phyloP scores from a whole-genome alignment of 2,888 invertebrate genomes.

The Vanessa cardui region DNA sequence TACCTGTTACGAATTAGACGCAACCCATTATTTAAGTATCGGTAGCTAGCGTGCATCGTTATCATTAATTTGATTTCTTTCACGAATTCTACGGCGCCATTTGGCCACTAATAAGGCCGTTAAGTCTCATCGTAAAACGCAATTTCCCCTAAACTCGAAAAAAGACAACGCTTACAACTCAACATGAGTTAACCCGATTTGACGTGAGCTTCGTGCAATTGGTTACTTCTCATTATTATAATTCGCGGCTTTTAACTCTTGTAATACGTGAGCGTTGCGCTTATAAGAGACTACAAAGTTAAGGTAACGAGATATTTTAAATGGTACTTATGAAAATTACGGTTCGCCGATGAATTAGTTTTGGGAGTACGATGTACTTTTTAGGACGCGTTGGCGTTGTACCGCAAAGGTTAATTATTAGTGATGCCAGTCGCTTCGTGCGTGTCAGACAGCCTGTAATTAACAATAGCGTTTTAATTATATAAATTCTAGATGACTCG shows the following conservation, averaged over 20 bases:
- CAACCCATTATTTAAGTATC: conserved; percentile 78
- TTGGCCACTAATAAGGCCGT: conserved; percentile 71
- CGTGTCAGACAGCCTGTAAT: conserved; percentile 30
- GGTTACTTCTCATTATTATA: conserved; percentile 76
- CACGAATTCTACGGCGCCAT: conserved; percentile 70
- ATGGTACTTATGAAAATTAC: conserved; percentile 53
- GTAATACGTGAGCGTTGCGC: conserved; percentile 48
- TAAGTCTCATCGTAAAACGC: conserved; percentile 63
- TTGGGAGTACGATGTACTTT: conserved; percentile 31
- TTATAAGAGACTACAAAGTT: conserved; percentile 24
- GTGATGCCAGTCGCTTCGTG: conserved; percentile 37
- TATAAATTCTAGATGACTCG: conserved; percentile 29
- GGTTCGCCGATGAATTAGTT: conserved; percentile 42
- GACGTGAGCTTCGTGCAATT: conserved; percentile 77
- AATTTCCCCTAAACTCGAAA: conserved; percentile 64
- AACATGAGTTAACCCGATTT: conserved; percentile 67
- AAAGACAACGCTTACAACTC: conserved; percentile 59
- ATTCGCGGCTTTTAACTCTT: conserved; percentile 60
- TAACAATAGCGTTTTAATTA: conserved; percentile 40
- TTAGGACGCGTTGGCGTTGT: conserved; percentile 39
- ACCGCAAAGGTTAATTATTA: conserved; percentile 42
- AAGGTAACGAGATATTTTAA: conserved; percentile 35
- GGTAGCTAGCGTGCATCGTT: conserved; percentile 78
- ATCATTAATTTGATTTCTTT: conserved; percentile 78
- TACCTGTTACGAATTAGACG: conserved; percentile 76